Evolutionary conservation across 2,888 invertebrate genomes (phyloP).

Genomic region (Pyrocoelia pectoralis): DNA sequence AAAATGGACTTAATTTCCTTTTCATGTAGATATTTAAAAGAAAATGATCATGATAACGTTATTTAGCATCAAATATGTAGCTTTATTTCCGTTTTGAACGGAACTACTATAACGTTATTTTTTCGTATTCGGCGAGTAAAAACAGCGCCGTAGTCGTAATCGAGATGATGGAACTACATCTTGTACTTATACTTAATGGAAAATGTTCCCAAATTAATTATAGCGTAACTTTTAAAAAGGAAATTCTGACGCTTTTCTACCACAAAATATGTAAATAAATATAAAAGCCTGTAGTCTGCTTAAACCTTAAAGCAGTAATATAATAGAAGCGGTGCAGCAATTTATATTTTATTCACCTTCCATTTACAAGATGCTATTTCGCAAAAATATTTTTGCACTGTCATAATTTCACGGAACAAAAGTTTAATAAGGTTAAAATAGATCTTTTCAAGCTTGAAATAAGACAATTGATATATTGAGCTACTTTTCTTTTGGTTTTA

Average conservation of each 20-base stretch:
- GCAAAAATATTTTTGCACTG: conserved; percentile 3
- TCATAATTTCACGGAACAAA: conserved; percentile 12
- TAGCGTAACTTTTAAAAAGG: neutral
- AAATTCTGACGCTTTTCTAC: conserved; percentile 9
- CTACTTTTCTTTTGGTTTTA: too few species aligned
- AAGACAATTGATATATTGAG: neutral
- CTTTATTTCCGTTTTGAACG: conserved; percentile 4
- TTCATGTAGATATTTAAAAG: conserved; percentile 8
- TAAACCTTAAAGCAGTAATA: conserved; percentile 14
- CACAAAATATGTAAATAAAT: conserved; percentile 3
- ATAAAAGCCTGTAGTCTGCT: conserved; percentile 15
- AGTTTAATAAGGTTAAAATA: neutral
- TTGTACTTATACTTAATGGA: neutral
- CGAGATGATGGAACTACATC: neutral
- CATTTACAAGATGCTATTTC: conserved; percentile 14
- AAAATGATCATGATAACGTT: conserved; percentile 9
- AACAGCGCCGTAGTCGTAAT: neutral
- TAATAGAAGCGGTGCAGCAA: conserved; percentile 20
- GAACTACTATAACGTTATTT: neutral
- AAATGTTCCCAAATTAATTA: conserved; percentile 3
- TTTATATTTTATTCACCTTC: conserved; percentile 22
- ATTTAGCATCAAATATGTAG: conserved; percentile 9
- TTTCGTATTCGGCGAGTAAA: neutral
- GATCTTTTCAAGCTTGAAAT: neutral
- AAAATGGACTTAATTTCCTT: conserved; percentile 7